Conservation (phyloP, 1,140 invertebrate genomes). For the Magallana gigas region DNA sequence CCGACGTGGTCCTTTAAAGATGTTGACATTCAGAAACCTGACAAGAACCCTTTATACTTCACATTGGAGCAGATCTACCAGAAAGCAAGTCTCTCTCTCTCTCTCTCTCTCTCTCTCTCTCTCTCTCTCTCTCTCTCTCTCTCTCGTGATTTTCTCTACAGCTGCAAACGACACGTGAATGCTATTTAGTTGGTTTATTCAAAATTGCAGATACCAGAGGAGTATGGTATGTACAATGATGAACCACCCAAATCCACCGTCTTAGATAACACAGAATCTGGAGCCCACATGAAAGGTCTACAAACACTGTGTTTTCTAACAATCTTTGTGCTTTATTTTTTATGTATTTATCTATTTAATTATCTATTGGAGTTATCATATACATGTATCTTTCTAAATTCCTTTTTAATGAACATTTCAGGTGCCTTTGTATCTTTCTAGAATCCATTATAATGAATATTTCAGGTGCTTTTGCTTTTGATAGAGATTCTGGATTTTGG, state of each 20-base stretch:
- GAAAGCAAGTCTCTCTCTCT: neutral
- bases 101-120: neutral
- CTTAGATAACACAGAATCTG: neutral
- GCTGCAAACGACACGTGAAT: too few species aligned
- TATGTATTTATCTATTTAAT: too few species aligned
- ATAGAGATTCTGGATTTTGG: constrained; percentile 90
- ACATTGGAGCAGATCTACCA: constrained; percentile 21
- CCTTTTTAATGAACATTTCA: constrained; percentile 38
- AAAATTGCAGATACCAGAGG: neutral
- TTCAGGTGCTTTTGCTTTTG: constrained; percentile 85
- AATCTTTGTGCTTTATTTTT: too few species aligned
- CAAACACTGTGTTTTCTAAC: too few species aligned
- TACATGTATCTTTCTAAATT: too few species aligned
- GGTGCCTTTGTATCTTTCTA: constrained; percentile 82
- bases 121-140: constrained; percentile 14
- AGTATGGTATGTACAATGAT: constrained; percentile 1
- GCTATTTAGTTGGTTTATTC: too few species aligned
- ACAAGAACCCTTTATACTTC: neutral
- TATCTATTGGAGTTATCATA: too few species aligned
- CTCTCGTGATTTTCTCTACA: neutral
- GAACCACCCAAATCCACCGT: neutral
- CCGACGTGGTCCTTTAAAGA: neutral
- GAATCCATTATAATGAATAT: too few species aligned
- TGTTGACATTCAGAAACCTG: neutral
- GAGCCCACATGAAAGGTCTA: neutral